phyloP scores from a whole-genome alignment of 2,113 vertebrate species.

The Melanerpes aurifrons region DNA sequence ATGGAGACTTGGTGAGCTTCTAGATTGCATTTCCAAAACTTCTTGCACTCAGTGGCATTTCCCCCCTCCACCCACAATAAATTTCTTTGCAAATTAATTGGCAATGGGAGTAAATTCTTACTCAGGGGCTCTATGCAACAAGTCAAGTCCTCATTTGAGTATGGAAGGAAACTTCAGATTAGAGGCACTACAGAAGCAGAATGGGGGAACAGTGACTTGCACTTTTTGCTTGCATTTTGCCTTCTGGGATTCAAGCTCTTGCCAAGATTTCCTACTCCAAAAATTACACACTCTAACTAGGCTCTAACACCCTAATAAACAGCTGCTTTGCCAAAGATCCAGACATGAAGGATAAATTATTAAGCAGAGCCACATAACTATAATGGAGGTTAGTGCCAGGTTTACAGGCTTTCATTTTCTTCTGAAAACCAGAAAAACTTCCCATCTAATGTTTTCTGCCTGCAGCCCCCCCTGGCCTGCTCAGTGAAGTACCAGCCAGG shows the following conservation, averaged over 20 bases:
- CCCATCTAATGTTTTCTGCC: neutral
- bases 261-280: neutral
- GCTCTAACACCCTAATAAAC: neutral
- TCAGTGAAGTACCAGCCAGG: neutral
- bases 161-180: neutral
- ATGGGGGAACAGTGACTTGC: neutral
- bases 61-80: neutral
- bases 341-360: neutral
- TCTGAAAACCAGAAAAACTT: neutral
- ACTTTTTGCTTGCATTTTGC: neutral
- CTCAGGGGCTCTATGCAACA: neutral
- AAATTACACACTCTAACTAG: neutral
- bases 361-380: neutral
- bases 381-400: neutral
- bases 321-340: neutral
- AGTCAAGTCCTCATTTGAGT: neutral
- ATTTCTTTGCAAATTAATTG: constrained; percentile 33
- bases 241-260: neutral
- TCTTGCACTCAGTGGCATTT: neutral
- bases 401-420: neutral
- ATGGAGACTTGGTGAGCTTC: neutral
- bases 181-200: neutral
- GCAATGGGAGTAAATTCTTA: neutral
- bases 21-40: neutral
- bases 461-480: neutral